phyloP scores from a whole-genome alignment of 1,140 invertebrate species.

The Schlechtendalia chinensis region DNA sequence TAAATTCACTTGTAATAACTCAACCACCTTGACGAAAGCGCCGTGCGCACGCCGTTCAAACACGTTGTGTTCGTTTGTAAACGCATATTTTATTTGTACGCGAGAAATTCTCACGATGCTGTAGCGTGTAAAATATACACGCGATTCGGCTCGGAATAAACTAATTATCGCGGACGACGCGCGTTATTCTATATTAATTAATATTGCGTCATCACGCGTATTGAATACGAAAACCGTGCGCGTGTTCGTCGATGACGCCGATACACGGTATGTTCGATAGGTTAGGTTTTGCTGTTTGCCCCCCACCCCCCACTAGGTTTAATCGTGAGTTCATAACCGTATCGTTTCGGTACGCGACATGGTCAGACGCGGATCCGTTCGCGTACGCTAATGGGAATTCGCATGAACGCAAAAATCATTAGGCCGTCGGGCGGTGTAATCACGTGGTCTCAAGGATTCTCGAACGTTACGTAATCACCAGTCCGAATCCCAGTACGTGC shows the following conservation, averaged over 20 bases:
- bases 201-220: no score
- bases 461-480: not conserved
- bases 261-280: no score
- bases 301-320: not conserved
- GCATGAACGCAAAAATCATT: not conserved
- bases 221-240: no score
- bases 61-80: no score
- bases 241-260: no score
- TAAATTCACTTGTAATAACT: not conserved
- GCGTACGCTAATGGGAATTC: not conserved
- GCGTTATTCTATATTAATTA: no score
- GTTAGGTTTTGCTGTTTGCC: no score
- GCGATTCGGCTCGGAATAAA: no score
- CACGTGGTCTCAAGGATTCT: not conserved
- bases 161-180: no score
- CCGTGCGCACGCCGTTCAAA: no score
- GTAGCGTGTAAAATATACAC: not conserved
- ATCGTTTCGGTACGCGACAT: not conserved
- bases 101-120: conserved; percentile 19
- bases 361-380: not conserved
- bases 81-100: no score
- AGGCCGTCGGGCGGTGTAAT: not conserved
- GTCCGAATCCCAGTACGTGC: no score
- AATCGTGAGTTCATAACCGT: not conserved
- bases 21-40: not conserved